A percentile compares a stretch with the other conserved stretches of the same genome.
Conservation (phyloP, 1,140 invertebrate species). For the Ostrea denselamellosa region DNA sequence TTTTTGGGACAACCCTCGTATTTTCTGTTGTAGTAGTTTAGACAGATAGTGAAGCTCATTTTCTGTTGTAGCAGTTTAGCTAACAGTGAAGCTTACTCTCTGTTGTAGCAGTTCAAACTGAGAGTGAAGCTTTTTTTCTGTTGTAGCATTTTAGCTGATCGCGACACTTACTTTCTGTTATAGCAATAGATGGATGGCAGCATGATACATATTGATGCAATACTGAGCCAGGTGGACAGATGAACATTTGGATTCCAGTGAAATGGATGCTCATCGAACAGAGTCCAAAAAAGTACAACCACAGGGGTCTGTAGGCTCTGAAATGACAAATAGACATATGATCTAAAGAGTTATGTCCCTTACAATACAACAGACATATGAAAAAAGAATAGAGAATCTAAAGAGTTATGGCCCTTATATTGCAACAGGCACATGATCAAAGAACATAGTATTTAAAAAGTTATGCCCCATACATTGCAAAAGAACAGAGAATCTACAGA, state of each 20-base stretch:
- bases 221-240: conserved; percentile 56
- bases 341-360: not conserved
- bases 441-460: not conserved
- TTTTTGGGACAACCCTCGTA: too few species aligned
- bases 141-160: too few species aligned
- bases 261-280: conserved; percentile 58
- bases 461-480: not conserved
- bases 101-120: not conserved
- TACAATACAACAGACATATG: not conserved
- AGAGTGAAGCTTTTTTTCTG: conserved; percentile 40
- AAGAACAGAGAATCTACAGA: not conserved
- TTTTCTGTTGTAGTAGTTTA: too few species aligned
- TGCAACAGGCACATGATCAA: not conserved
- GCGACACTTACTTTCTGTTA: conserved; percentile 54
- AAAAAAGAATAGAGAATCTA: not conserved
- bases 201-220: conserved; percentile 54
- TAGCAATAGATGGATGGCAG: conserved; percentile 57
- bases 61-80: too few species aligned
- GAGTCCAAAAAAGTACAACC: conserved; percentile 58
- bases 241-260: conserved; percentile 52
- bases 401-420: conserved; percentile 13
- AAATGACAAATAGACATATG: not conserved
- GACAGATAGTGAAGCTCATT: not conserved
- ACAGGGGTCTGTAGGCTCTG: conserved; percentile 58
- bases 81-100: conserved; percentile 40